phyloP scores from a whole-genome alignment of 2,888 invertebrate species.

The Ecdyonurus torrentis region DNA sequence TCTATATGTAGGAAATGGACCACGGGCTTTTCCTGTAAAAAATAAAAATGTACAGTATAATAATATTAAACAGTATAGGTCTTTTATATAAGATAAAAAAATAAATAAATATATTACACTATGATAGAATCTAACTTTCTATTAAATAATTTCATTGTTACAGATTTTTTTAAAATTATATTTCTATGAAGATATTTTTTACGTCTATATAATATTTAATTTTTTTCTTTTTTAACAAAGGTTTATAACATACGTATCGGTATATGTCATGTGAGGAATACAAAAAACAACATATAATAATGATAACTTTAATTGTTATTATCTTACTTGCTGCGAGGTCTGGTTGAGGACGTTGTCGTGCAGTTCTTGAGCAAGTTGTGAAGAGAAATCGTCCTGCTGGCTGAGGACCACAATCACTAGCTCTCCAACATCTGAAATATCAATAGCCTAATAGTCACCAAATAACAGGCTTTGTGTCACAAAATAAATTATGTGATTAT shows the following conservation, averaged over 20 bases:
- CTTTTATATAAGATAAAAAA: not conserved
- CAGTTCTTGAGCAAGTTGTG: constrained; percentile 36
- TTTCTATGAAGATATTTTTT: not conserved
- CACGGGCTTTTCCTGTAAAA: constrained; percentile 23
- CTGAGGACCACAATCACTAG: constrained; percentile 45
- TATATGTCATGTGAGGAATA: not conserved
- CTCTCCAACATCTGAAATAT: constrained; percentile 37
- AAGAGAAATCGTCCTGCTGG: constrained; percentile 45
- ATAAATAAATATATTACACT: constrained; percentile 15
- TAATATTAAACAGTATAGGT: constrained; percentile 8
- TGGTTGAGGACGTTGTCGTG: constrained; percentile 39
- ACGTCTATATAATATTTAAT: not conserved
- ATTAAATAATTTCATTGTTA: not conserved
- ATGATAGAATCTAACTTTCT: too few species aligned
- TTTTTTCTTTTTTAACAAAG: not conserved
- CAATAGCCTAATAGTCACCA: too few species aligned
- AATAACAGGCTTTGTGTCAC: too few species aligned
- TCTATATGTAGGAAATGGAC: constrained; percentile 37
- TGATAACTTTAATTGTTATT: constrained; percentile 14
- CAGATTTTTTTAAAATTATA: not conserved
- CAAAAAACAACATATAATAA: not conserved
- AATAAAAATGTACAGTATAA: not conserved
- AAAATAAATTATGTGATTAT: too few species aligned
- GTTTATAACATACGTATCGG: not conserved
- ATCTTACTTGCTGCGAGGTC: constrained; percentile 23